Percentiles rank a stretch among this genome's conserved stretches.
These are phyloP conservation scores for Orchesella flavescens DNA, from an alignment of 2,888 invertebrate species.

Conservation along the genomic window DNA sequence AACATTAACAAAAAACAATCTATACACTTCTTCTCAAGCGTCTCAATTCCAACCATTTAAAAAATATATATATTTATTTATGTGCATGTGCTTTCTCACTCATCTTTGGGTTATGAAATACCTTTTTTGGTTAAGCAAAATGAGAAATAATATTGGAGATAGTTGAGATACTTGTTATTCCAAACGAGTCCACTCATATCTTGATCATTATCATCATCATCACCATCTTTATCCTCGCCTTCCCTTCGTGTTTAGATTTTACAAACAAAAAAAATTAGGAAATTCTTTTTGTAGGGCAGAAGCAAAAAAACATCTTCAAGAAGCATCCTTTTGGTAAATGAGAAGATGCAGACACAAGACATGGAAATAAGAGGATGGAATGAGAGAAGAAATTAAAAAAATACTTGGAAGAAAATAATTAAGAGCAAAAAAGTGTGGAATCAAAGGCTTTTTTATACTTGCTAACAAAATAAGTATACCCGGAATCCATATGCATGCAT, in stretches of 20 bases:
- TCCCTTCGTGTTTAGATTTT: neutral
- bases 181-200: neutral
- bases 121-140: no score
- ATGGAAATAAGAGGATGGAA: neutral
- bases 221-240: neutral
- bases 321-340: no score
- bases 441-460: neutral
- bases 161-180: neutral
- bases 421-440: constrained; percentile 5
- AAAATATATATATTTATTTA: neutral
- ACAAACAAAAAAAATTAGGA: neutral
- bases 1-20: neutral
- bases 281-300: neutral
- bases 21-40: neutral
- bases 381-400: neutral
- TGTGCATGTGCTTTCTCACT: no score
- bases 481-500: no score
- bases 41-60: neutral
- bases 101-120: no score
- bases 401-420: constrained; percentile 1
- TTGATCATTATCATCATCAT: neutral
- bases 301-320: neutral
- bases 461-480: neutral
- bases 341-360: no score
- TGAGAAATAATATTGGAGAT: neutral